Evolutionary conservation across 2,888 invertebrate species (phyloP).

Genomic region (Temnothorax ravouxi): DNA sequence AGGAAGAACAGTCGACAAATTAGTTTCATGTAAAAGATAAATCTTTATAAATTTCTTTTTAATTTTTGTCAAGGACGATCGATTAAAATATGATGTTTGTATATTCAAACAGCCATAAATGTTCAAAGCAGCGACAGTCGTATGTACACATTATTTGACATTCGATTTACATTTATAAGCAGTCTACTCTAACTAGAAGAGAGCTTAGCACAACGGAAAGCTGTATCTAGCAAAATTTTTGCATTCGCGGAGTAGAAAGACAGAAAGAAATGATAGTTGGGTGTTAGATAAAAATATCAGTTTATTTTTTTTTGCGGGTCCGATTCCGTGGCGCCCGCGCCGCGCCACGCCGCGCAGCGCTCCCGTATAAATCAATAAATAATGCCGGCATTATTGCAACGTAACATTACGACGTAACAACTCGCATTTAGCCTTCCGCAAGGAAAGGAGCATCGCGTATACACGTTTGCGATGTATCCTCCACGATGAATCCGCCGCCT

Average conservation of each 20-base stretch:
- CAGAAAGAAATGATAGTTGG: background rate
- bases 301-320: background rate
- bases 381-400: constrained; percentile 61
- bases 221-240: background rate
- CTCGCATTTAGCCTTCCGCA: constrained; percentile 64
- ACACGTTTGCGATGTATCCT: constrained; percentile 44
- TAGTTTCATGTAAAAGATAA: background rate
- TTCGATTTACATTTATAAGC: constrained; percentile 1
- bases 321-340: background rate
- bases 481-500: constrained; percentile 54
- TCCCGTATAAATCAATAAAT: constrained; percentile 62
- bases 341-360: constrained; percentile 8
- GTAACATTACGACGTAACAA: constrained; percentile 61
- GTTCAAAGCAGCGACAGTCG: background rate
- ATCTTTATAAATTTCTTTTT: background rate
- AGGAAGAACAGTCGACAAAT: background rate
- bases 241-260: background rate
- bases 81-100: background rate
- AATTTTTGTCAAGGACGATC: background rate
- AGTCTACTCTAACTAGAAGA: background rate
- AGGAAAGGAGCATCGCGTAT: constrained; percentile 49
- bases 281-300: constrained; percentile 26
- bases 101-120: background rate
- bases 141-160: background rate
- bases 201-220: background rate